Conservation (phyloP, 2,113 vertebrate genomes). For the Entomyzon cyanotis region DNA sequence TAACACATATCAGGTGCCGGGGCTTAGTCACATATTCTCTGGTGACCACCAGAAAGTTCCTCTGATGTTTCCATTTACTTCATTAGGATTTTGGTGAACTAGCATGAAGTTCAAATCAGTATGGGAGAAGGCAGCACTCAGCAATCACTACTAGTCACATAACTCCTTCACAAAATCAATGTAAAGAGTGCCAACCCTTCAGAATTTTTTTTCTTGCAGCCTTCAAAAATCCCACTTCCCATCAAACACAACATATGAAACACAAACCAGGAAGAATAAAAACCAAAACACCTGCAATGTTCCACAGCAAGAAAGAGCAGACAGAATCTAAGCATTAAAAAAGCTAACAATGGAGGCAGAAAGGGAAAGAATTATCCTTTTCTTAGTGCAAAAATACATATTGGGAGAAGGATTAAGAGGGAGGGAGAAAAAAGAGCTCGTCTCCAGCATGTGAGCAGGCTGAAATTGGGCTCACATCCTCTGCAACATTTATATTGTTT, state of each 20-base stretch:
- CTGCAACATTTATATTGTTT: not conserved
- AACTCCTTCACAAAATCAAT: not conserved
- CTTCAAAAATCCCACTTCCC: not conserved
- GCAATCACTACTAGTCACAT: not conserved
- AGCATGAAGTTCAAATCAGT: not conserved
- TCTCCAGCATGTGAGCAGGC: not conserved
- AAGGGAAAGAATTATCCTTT: fast-evolving
- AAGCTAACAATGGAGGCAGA: not conserved
- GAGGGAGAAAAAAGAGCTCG: not conserved
- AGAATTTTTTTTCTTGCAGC: not conserved
- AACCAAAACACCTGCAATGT: not conserved
- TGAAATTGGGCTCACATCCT: not conserved
- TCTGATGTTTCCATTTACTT: not conserved
- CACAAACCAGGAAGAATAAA: not conserved
- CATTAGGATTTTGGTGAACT: not conserved
- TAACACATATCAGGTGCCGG: not conserved
- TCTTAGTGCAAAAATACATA: not conserved
- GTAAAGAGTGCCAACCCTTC: not conserved
- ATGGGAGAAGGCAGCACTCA: not conserved
- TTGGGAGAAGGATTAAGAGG: not conserved
- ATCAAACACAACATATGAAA: not conserved
- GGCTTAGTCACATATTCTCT: not conserved
- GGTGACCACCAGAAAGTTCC: not conserved
- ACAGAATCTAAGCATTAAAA: not conserved
- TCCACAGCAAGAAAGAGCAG: not conserved